phyloP scores from a whole-genome alignment of 2,113 vertebrate genomes.

The Podarcis muralis region DNA sequence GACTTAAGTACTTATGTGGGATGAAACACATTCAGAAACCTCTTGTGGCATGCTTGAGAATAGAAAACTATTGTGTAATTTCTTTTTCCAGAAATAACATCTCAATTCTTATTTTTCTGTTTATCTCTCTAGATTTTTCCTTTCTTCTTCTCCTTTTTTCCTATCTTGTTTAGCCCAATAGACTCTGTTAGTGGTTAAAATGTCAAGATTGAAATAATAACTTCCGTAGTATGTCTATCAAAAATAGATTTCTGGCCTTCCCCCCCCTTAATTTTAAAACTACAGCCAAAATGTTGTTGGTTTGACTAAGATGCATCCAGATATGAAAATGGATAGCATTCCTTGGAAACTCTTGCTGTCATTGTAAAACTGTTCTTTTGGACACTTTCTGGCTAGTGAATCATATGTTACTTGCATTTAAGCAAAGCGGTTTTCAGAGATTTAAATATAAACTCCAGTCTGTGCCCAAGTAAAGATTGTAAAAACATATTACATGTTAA shows the following conservation, averaged over 20 bases:
- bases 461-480: slow-evolving; percentile 66
- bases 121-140: slow-evolving; percentile 32
- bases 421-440: slow-evolving; percentile 66
- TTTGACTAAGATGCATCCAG: slow-evolving; percentile 57
- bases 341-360: slow-evolving; percentile 51
- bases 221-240: slow-evolving; percentile 42
- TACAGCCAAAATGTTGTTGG: slow-evolving; percentile 54
- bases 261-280: slow-evolving; percentile 5
- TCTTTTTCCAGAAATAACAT: slow-evolving; percentile 28
- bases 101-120: slow-evolving; percentile 37
- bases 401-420: slow-evolving; percentile 65
- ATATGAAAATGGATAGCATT: slow-evolving; percentile 49
- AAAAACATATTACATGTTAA: slow-evolving; percentile 70
- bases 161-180: not conserved
- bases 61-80: not conserved
- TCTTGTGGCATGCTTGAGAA: not conserved
- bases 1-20: not conserved
- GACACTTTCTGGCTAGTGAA: slow-evolving; percentile 57
- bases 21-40: not conserved
- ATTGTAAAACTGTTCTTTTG: slow-evolving; percentile 57
- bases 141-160: not conserved
- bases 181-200: slow-evolving; percentile 46
- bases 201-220: slow-evolving; percentile 49
- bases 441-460: slow-evolving; percentile 69
- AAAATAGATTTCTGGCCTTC: slow-evolving; percentile 49